Evolutionary conservation across 2,888 invertebrate genomes (phyloP).

Genomic region (Diplolepis rosae): DNA sequence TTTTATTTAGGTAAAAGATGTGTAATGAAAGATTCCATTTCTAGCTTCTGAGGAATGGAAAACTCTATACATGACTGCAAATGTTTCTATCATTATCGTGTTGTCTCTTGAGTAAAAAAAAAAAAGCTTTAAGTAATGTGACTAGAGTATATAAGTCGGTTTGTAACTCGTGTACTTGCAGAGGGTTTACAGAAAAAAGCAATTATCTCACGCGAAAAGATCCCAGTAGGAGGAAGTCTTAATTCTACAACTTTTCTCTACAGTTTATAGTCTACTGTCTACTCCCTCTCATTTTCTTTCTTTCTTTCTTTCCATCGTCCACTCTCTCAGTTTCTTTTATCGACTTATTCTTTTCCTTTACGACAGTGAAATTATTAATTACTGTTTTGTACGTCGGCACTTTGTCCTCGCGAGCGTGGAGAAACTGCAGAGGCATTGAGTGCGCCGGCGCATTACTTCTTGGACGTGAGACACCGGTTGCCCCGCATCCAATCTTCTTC

Average conservation of each 20-base stretch:
- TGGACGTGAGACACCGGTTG: slow-evolving; percentile 19
- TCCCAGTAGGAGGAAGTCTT: slow-evolving; percentile 26
- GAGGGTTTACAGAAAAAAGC: slow-evolving; percentile 51
- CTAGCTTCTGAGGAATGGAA: background rate
- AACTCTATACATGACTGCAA: background rate
- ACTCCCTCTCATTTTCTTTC: slow-evolving; percentile 30
- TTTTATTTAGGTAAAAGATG: background rate
- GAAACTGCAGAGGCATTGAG: slow-evolving; percentile 38
- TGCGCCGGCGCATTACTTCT: background rate
- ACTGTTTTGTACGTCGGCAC: slow-evolving; percentile 59
- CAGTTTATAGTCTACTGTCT: slow-evolving; percentile 6
- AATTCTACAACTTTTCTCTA: slow-evolving; percentile 10
- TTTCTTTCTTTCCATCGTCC: slow-evolving; percentile 37
- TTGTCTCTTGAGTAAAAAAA: background rate
- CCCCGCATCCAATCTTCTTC: slow-evolving; percentile 17
- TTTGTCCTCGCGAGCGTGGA: slow-evolving; percentile 49
- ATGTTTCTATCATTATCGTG: background rate
- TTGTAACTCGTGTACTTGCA: background rate
- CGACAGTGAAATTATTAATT: slow-evolving; percentile 67
- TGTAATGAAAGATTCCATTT: background rate
- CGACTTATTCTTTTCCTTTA: slow-evolving; percentile 45
- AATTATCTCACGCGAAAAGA: slow-evolving; percentile 50
- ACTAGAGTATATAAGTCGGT: background rate
- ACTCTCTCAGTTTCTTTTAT: slow-evolving; percentile 18
- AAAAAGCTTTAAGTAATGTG: slow-evolving; percentile 1